Percentiles rank a stretch among this genome's conserved stretches.
Evolutionary conservation across 1,140 invertebrate species (phyloP).

Genomic region (Babylonia areolata): DNA sequence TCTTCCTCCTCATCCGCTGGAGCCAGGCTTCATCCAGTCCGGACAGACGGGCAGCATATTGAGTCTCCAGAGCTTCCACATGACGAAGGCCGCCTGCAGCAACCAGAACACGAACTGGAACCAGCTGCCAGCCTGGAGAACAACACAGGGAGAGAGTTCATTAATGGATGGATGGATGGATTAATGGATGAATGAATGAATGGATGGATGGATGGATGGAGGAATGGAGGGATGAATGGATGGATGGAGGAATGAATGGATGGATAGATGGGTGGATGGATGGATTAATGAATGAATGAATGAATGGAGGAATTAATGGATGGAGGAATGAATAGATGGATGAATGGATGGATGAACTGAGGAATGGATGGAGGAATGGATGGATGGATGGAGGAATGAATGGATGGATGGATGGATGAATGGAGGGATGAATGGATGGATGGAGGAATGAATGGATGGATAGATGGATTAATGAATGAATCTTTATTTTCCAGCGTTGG

Average conservation of each 20-base stretch:
- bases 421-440: too few relatives aligned
- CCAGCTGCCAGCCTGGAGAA: conserved; percentile 47
- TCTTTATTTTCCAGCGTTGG: too few relatives aligned
- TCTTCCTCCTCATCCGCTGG: not conserved
- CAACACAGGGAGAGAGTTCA: not conserved
- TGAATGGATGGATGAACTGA: too few relatives aligned
- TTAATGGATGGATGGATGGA: not conserved
- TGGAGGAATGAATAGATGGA: too few relatives aligned
- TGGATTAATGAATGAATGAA: too few relatives aligned
- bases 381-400: too few relatives aligned
- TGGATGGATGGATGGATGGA: not conserved
- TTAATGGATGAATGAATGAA: not conserved
- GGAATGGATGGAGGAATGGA: too few relatives aligned
- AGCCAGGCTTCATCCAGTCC: conserved; percentile 22
- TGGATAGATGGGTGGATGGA: not conserved
- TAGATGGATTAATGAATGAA: too few relatives aligned
- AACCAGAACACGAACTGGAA: conserved; percentile 48
- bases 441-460: too few relatives aligned
- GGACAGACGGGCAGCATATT: conserved; percentile 47
- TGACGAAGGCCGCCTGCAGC: conserved; percentile 39
- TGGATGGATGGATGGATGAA: too few relatives aligned
- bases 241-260: not conserved
- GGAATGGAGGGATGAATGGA: not conserved
- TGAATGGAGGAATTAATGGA: too few relatives aligned
- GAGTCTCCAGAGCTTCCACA: conserved; percentile 51